A percentile compares a stretch with the other conserved stretches of the same genome.
These are phyloP conservation scores for Pampusana beccarii DNA, from an alignment of 2,113 vertebrate species.

Conservation along the genomic window DNA sequence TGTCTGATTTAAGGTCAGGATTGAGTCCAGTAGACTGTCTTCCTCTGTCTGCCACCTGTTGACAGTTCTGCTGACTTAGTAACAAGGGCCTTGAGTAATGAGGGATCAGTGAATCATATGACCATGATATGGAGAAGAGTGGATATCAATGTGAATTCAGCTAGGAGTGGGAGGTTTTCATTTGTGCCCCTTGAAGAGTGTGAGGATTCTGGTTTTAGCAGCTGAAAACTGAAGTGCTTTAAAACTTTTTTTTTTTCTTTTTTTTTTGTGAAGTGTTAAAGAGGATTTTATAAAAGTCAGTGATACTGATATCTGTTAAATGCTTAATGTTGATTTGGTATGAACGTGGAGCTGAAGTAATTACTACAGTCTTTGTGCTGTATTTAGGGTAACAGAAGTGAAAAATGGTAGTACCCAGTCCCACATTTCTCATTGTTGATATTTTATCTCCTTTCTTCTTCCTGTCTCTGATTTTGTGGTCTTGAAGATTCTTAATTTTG, in stretches of 20 bases:
- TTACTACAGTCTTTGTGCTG: neutral
- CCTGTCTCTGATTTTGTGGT: neutral
- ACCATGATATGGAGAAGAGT: neutral
- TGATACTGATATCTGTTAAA: neutral
- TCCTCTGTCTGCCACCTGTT: neutral
- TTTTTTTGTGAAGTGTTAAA: neutral
- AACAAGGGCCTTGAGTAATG: neutral
- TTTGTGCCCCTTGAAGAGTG: neutral
- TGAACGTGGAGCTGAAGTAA: neutral
- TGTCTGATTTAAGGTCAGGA: neutral
- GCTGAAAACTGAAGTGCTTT: neutral
- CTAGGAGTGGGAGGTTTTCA: slow-evolving; percentile 8
- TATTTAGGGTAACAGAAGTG: neutral
- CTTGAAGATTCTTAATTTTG: neutral
- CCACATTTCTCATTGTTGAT: neutral
- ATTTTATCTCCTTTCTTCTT: neutral
- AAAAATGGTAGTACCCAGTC: neutral
- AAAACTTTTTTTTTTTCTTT: neutral
- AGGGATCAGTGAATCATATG: neutral
- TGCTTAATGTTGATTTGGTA: neutral
- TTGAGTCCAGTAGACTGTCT: neutral
- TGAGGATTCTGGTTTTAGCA: neutral
- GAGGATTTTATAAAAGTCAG: neutral
- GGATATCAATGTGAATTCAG: neutral
- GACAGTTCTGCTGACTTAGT: neutral